Base-by-base conservation (phyloP, 2,888 invertebrate species). In the Emmelina monodactyla region DNA sequence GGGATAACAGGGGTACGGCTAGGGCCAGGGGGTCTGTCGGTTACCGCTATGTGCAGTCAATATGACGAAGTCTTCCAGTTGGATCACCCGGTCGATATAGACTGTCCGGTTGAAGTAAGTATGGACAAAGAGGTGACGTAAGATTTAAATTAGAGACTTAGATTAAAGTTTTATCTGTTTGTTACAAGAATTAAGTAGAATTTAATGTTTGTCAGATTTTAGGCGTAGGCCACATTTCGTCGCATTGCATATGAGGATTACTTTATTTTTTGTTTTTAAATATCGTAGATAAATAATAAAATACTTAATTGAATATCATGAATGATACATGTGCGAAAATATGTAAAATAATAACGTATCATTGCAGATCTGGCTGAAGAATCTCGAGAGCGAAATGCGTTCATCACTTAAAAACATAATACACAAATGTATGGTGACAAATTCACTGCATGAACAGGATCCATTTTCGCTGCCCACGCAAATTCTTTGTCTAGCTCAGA, bases 401-500 rank as follows among this genome's bases (percentile, higher is more conserved):
- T 61, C 66, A 10, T 75, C 81, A 1, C 69, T 97, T 37, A 86
- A 87, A 54, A 84, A 84, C 37, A 76, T 90, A 49, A 82, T 92
- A 32, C 65, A 85, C 15, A 72, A 78, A 55, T 83, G 84, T 46
- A 50, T 80, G 25, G 59, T 66, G 59, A 68, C 68, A 44, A 61
- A 71, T 66, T 70, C 73, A 47, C 50, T 71, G 54, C 73, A 69
- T 67, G 76, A 55, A 53, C 75, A 71, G 41, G 78, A 80, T 54
- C 69, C 75, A 11, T 75, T 80, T 52, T 63, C 70, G 69, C 42
- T 89, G 84, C 82, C 89, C 83, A 50, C 67, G 62, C 79, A 96
- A 83, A 88, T 96, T 45, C 75, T 97, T 28, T 93, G 94, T 59
- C 80, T 96, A 31, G 86, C 90, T 2, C 92, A 94, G 54, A 88